Evolutionary conservation across 2,888 invertebrate species (phyloP).

Genomic region (Creontiades dilutus): DNA sequence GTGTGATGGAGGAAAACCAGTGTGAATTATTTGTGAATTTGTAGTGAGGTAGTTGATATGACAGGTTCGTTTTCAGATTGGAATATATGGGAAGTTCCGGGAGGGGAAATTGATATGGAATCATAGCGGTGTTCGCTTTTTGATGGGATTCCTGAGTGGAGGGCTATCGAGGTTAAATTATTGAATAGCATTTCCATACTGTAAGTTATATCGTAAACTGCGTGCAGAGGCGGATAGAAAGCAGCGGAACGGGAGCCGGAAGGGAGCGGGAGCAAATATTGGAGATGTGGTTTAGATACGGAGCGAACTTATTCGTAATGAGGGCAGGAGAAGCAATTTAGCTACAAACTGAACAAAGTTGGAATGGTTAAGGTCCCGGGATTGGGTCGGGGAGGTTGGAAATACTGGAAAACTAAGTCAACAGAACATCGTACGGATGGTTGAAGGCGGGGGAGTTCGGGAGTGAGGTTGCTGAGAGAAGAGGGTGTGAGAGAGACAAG

Average conservation of each 20-base stretch:
- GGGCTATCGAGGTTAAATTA: background rate
- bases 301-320: slow-evolving; percentile 51
- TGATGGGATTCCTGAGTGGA: background rate
- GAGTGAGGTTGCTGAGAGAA: background rate
- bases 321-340: slow-evolving; percentile 46
- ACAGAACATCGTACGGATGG: slow-evolving; percentile 27
- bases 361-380: slow-evolving; percentile 32
- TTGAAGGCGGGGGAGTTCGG: background rate
- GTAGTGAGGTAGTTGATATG: no score
- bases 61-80: no score
- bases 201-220: background rate
- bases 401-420: slow-evolving; percentile 37
- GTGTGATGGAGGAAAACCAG: no score
- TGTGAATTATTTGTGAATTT: no score
- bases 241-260: background rate
- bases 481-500: background rate
- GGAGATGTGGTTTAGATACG: slow-evolving; percentile 51
- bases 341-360: slow-evolving; percentile 56
- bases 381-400: background rate
- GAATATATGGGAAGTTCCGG: no score
- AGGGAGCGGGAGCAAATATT: slow-evolving; percentile 36
- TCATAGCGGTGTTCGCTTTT: background rate
- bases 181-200: background rate
- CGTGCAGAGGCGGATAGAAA: background rate
- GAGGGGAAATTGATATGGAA: no score